Base-by-base conservation (phyloP, 2,113 vertebrate genomes). In the Ptilonorhynchus violaceus region DNA sequence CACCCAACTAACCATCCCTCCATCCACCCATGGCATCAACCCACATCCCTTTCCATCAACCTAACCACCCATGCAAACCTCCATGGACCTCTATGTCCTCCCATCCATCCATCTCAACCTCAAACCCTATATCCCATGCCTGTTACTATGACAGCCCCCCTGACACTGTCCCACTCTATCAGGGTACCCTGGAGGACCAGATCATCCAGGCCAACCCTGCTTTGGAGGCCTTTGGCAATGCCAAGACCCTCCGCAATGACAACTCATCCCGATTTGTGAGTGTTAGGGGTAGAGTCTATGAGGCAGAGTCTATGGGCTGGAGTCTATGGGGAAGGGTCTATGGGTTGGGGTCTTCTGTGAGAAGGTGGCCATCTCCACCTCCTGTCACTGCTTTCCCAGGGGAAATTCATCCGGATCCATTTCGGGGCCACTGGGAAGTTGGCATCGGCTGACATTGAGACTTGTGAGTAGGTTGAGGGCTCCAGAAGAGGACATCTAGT, bases 351-450 rank as follows among this genome's bases (percentile, higher is more conserved):
- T 69, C 14, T 49, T 84, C 18, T 56, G 15, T 15, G 35, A 84
- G 18, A 70, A 56, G 10, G 27, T 49, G 25, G 25, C 18, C 25
- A 63, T 17, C 10, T 55, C 7, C 22, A 76, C 15, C 25, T 55
- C 8, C 41, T 84, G 55, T 18, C 22, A 49, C 19, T 30, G 13
- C 67, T 42, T 52, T 94, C 64, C 42, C 46, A 99, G 99, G 99
- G 99, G 42, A 99, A 99, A 98, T 99, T 99, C 89, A 99, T 99
- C 88, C 97, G 99, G 69, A 99, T 99, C 95, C 99, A 99, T 80
- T 99, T 99, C 50, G 99, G 98, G 59, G 98, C 99, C 3, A 99
- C 98, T 18, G 99, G 99, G 58, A 99, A 99, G 95, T 58, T 99
- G 96, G 90, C 99, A 1, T 99, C 99, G 10, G 99, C 99, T 27